Evolutionary conservation across 2,113 vertebrate genomes (phyloP).

Genomic region (Oxygymnocypris stewartii): DNA sequence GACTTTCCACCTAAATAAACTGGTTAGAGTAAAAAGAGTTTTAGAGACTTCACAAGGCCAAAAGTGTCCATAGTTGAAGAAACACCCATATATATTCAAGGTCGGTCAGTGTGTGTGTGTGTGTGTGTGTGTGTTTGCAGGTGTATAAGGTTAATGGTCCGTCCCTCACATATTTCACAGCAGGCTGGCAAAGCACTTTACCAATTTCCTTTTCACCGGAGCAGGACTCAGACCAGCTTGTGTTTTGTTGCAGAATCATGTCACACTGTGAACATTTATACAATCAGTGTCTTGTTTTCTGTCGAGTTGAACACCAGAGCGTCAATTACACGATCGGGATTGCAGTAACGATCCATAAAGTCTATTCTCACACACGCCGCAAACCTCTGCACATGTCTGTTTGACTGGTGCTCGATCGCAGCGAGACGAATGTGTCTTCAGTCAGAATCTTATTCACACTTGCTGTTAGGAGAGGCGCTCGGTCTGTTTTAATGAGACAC

Average conservation of each 20-base stretch:
- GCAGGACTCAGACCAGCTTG: background rate
- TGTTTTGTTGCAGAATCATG: background rate
- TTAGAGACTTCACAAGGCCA: background rate
- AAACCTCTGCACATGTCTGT: background rate
- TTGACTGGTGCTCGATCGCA: background rate
- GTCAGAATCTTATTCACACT: background rate
- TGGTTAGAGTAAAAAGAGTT: background rate
- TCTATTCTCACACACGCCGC: background rate
- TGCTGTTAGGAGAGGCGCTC: background rate
- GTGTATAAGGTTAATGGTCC: background rate
- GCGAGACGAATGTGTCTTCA: background rate
- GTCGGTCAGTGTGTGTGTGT: constrained; percentile 10
- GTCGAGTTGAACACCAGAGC: background rate
- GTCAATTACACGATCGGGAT: background rate
- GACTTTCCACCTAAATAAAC: background rate
- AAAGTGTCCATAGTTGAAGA: background rate
- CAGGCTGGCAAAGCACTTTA: constrained; percentile 6
- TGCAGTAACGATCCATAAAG: background rate
- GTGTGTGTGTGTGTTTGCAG: background rate
- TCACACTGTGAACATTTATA: background rate
- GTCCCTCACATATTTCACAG: constrained; percentile 1
- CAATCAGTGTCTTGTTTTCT: background rate
- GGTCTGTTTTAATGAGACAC: constrained; percentile 5
- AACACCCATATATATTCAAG: too few relatives aligned
- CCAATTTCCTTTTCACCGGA: background rate